A percentile compares a stretch with the other conserved stretches of the same genome.
phyloP scores from a whole-genome alignment of 2,888 invertebrate genomes.

The Sussaba pulchella region DNA sequence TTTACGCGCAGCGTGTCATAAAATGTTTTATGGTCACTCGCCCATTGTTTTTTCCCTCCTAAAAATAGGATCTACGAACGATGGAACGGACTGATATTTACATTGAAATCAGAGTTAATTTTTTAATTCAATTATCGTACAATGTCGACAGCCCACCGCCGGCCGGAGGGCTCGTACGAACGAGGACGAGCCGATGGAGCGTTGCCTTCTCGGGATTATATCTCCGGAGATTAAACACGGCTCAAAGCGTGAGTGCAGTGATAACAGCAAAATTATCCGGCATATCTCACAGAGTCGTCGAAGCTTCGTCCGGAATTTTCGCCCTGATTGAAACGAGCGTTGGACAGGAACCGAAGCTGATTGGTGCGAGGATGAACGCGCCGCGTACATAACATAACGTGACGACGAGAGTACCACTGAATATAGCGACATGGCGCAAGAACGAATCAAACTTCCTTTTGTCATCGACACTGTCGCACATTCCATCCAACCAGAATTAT shows the following conservation, averaged over 20 bases:
- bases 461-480: not conserved
- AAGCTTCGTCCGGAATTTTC: constrained; percentile 59
- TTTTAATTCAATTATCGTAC: not conserved
- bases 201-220: not conserved
- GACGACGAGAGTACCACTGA: constrained; percentile 44
- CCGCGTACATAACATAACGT: constrained; percentile 44
- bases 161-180: not conserved
- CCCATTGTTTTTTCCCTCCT: no score
- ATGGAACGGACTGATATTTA: no score
- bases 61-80: no score
- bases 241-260: not conserved
- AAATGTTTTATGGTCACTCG: no score
- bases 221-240: not conserved
- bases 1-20: no score
- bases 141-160: not conserved
- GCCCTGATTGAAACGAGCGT: constrained; percentile 64
- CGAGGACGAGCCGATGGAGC: not conserved
- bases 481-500: no score
- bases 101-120: not conserved
- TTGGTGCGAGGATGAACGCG: constrained; percentile 62
- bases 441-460: constrained; percentile 35
- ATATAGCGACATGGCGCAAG: constrained; percentile 6
- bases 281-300: constrained; percentile 40
- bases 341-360: constrained; percentile 69
- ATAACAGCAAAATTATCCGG: constrained; percentile 6